Evolutionary conservation across 2,113 vertebrate species (phyloP).

Genomic region (Narcine bancroftii): DNA sequence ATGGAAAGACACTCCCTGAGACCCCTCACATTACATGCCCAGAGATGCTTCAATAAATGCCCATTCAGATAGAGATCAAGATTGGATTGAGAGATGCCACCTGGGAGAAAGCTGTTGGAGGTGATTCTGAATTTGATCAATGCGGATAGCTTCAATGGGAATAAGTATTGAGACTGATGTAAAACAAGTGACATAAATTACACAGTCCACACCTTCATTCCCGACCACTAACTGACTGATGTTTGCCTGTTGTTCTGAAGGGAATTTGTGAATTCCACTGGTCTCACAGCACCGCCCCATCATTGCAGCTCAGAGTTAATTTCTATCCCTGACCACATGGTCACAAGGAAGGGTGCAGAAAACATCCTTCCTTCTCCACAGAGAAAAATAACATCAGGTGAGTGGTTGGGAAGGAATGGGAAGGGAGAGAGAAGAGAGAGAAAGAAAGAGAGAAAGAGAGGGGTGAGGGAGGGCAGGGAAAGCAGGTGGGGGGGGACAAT

Average conservation of each 20-base stretch:
- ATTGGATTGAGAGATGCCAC: not conserved
- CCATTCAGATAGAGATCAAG: not conserved
- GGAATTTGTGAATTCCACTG: not conserved
- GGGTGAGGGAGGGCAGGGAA: conserved; percentile 34
- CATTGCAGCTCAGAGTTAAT: too few relatives aligned
- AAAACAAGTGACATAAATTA: not conserved
- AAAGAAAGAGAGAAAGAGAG: not conserved
- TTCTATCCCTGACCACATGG: too few relatives aligned
- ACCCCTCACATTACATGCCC: not conserved
- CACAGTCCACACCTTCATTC: not conserved
- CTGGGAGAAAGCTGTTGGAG: not conserved
- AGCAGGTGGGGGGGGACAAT: conserved; percentile 18
- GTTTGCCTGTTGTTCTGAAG: not conserved
- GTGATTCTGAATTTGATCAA: not conserved
- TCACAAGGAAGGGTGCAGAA: too few relatives aligned
- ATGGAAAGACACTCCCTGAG: not conserved
- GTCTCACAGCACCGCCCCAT: not conserved
- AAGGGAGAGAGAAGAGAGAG: not conserved
- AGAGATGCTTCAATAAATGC: not conserved
- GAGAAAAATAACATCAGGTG: too few relatives aligned
- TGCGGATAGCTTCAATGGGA: not conserved
- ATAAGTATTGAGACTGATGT: not conserved
- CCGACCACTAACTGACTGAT: not conserved
- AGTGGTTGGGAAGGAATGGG: too few relatives aligned
- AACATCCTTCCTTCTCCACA: too few relatives aligned